Evolutionary conservation across 1,140 invertebrate genomes (phyloP).

Genomic region (Megalonaias nervosa): DNA sequence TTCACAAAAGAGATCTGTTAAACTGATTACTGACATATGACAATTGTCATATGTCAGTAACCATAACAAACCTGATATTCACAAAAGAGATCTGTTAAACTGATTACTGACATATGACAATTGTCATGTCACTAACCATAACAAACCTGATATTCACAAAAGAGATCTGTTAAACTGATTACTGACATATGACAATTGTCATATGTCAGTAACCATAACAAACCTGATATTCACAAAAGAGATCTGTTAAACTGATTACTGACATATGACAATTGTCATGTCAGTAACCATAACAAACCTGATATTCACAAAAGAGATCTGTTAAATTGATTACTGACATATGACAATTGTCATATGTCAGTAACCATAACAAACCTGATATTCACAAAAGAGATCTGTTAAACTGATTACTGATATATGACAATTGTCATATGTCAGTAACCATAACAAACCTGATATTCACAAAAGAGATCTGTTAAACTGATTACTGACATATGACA

Average conservation of each 20-base stretch:
- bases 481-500: conserved; percentile 3
- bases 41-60: too few species aligned
- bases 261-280: too few species aligned
- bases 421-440: too few species aligned
- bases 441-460: conserved; percentile 60
- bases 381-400: not conserved
- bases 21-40: conserved; percentile 1
- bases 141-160: conserved; percentile 46
- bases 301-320: not conserved
- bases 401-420: conserved; percentile 1
- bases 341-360: too few species aligned
- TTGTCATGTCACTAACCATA: too few species aligned
- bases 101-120: conserved; percentile 4
- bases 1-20: not conserved
- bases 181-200: too few species aligned
- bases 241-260: conserved; percentile 1
- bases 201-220: too few species aligned
- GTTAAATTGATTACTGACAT: conserved; percentile 2
- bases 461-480: not conserved
- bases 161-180: not conserved
- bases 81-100: not conserved
- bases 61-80: conserved; percentile 60
- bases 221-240: conserved; percentile 44
- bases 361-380: conserved; percentile 63
- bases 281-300: conserved; percentile 66